Conservation (phyloP, 2,797 vertebrate species). For the Lacerta bilineata region DNA sequence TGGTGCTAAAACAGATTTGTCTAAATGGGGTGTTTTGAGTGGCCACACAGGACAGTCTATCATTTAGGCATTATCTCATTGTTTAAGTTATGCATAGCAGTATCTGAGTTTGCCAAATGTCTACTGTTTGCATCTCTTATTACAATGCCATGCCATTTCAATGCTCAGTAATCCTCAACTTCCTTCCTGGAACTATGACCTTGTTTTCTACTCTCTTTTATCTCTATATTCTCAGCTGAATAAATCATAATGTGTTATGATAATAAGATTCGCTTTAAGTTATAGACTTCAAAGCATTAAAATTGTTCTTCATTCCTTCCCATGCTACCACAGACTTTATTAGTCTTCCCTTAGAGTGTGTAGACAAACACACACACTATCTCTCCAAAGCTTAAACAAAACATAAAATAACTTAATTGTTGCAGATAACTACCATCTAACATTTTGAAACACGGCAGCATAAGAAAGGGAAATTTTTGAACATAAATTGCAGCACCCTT, state of each 20-base stretch:
- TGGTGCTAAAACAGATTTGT: background rate
- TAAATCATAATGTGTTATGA: conserved; percentile 24
- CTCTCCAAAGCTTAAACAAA: conserved; percentile 19
- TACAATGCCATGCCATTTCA: background rate
- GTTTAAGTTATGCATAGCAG: background rate
- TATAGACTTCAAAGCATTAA: background rate
- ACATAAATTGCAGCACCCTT: background rate
- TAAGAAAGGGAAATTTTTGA: background rate
- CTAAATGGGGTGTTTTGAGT: background rate
- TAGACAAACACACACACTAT: too few relatives aligned
- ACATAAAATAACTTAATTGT: conserved; percentile 41
- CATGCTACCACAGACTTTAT: background rate
- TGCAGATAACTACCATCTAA: background rate
- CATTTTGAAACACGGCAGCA: background rate
- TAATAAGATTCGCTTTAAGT: conserved; percentile 16
- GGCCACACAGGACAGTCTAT: background rate
- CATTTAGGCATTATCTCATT: background rate
- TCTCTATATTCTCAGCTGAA: conserved; percentile 37
- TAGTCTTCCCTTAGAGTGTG: background rate
- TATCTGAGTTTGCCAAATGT: conserved; percentile 7
- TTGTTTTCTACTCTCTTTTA: background rate
- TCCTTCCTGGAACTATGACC: conserved; percentile 24
- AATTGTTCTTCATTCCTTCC: conserved; percentile 19
- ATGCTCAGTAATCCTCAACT: background rate
- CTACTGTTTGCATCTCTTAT: background rate